Conservation (phyloP, 1,140 invertebrate species). For the Drosophila pruinosa region DNA sequence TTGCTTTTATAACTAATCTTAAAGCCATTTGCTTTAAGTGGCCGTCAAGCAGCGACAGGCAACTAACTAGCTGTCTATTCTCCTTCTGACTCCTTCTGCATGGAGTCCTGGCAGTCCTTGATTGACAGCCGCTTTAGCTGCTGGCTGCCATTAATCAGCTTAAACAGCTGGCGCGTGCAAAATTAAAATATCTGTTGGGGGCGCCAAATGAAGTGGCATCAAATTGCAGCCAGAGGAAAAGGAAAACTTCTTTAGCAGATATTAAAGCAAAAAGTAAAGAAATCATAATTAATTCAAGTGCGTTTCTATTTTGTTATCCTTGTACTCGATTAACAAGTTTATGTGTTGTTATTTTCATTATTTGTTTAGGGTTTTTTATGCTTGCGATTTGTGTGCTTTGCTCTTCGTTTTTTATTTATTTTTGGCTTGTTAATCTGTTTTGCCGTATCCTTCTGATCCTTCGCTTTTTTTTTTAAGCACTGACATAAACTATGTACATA, state of each 20-base stretch:
- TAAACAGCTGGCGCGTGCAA: conserved; percentile 63
- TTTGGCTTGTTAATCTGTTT: conserved; percentile 43
- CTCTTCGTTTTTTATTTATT: conserved; percentile 38
- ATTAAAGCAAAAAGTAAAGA: neutral
- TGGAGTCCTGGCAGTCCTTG: conserved; percentile 36
- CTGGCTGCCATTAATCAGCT: conserved; percentile 63
- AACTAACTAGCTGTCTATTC: conserved; percentile 55
- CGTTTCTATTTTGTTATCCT: neutral
- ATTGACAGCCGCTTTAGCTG: conserved; percentile 58
- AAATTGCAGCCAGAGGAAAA: conserved; percentile 11
- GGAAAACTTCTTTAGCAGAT: neutral
- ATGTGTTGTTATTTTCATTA: neutral
- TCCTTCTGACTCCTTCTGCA: neutral
- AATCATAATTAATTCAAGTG: neutral
- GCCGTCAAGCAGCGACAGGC: conserved; percentile 39
- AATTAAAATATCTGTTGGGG: conserved; percentile 53
- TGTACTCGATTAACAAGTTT: neutral
- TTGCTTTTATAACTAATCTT: conserved; percentile 35
- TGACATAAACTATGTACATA: conserved; percentile 6
- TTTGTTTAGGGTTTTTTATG: conserved; percentile 6
- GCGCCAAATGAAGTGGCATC: conserved; percentile 46
- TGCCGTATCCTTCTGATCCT: conserved; percentile 18
- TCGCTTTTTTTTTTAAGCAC: conserved; percentile 7
- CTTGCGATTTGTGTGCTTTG: conserved; percentile 11
- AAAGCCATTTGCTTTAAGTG: conserved; percentile 55